A percentile compares a stretch with the other conserved stretches of the same genome.
Conservation (phyloP, 2,113 vertebrate species). For the Addax nasomaculatus region DNA sequence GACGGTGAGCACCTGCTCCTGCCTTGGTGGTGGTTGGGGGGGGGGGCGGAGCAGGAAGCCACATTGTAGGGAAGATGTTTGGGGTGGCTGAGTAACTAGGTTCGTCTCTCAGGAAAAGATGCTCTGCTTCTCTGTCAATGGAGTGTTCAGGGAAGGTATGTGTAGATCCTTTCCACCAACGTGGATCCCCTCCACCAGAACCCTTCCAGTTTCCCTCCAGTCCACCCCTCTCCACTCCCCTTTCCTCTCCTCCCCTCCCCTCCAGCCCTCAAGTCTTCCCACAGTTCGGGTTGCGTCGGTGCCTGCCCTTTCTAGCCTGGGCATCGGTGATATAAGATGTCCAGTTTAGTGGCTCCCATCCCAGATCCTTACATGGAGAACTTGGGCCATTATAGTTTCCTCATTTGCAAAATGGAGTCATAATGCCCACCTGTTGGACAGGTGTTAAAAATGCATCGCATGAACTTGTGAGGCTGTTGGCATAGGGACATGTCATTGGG, state of each 20-base stretch:
- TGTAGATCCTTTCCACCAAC: background rate
- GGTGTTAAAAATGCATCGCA: background rate
- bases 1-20: background rate
- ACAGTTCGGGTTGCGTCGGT: background rate
- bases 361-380: background rate
- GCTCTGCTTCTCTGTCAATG: slow-evolving; percentile 86
- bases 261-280: background rate
- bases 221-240: background rate
- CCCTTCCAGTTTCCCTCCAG: background rate
- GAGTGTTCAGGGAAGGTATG: slow-evolving; percentile 85
- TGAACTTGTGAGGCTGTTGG: background rate
- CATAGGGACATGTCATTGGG: background rate
- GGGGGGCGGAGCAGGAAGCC: background rate
- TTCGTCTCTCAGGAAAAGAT: slow-evolving; percentile 79
- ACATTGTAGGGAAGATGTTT: background rate
- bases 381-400: background rate
- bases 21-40: background rate
- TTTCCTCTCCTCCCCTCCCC: background rate
- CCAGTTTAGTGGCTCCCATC: background rate
- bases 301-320: background rate
- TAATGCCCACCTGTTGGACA: background rate
- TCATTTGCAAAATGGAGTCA: background rate
- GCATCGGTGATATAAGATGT: background rate
- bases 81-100: background rate
- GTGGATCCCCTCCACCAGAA: background rate